Percentiles rank a stretch among this genome's conserved stretches.
Conservation (phyloP, 2,888 invertebrate genomes). For the Norana najaformis region DNA sequence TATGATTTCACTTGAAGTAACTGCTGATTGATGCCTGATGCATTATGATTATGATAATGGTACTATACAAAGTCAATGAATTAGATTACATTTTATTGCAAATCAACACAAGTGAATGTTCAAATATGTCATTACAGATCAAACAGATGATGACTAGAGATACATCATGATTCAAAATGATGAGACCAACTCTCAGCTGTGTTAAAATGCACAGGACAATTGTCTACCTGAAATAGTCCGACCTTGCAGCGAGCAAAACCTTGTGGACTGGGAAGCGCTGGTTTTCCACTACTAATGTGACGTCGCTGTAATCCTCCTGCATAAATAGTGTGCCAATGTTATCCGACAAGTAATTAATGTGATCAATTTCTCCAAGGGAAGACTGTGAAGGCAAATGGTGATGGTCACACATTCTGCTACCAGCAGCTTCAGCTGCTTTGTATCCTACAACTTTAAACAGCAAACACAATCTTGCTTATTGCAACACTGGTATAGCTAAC, state of each 20-base stretch:
- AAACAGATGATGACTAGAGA: neutral
- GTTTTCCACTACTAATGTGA: conserved; percentile 82
- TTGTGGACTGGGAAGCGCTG: conserved; percentile 73
- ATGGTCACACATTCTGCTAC: conserved; percentile 56
- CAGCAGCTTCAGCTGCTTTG: neutral
- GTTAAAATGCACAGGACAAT: neutral
- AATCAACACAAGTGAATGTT: neutral
- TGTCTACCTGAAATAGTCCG: conserved; percentile 87
- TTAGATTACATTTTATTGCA: neutral
- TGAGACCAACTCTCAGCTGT: neutral
- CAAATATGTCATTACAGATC: neutral
- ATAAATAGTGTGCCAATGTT: conserved; percentile 83
- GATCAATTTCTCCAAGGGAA: conserved; percentile 71
- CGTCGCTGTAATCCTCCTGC: conserved; percentile 87
- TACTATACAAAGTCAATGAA: neutral
- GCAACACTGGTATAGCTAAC: too few species aligned
- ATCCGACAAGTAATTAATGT: conserved; percentile 76
- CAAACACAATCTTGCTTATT: neutral
- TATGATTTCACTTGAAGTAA: too few species aligned
- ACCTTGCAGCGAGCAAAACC: conserved; percentile 89
- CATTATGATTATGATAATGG: neutral
- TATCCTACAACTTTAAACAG: neutral
- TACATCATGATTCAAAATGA: neutral
- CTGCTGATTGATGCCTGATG: too few species aligned
- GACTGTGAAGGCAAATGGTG: conserved; percentile 59